Conservation (phyloP, 2,113 vertebrate genomes). For the Coturnix japonica region DNA sequence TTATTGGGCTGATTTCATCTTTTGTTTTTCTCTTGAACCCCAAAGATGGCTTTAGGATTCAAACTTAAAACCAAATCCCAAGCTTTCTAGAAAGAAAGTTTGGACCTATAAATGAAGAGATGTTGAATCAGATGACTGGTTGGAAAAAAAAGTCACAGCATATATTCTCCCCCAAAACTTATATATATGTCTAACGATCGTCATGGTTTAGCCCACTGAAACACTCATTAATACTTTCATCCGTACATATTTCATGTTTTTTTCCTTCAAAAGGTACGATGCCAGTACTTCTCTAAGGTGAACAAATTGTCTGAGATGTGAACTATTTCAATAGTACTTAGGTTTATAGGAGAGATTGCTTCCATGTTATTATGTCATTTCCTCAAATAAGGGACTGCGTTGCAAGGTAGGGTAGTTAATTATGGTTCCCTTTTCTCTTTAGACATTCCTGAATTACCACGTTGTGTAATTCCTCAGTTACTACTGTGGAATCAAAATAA, state of each 20-base stretch:
- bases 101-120: not conserved
- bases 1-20: not conserved
- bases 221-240: not conserved
- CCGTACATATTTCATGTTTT: not conserved
- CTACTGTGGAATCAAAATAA: constrained; percentile 53
- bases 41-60: not conserved
- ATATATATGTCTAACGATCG: too few species aligned
- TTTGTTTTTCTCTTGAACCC: not conserved
- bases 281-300: not conserved
- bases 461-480: not conserved
- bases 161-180: not conserved
- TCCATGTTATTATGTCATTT: constrained; percentile 45
- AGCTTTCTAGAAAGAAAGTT: not conserved
- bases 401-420: constrained; percentile 37
- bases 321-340: not conserved
- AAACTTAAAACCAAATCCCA: not conserved
- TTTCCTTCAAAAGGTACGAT: not conserved
- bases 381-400: constrained; percentile 49
- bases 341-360: not conserved
- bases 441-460: constrained; percentile 7
- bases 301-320: not conserved
- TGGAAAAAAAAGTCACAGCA: not conserved
- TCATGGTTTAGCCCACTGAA: not conserved
- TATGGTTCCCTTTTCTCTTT: constrained; percentile 30
- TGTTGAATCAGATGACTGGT: not conserved